Conservation (phyloP, 1,140 invertebrate genomes). For the Lordiphosa stackelbergi region DNA sequence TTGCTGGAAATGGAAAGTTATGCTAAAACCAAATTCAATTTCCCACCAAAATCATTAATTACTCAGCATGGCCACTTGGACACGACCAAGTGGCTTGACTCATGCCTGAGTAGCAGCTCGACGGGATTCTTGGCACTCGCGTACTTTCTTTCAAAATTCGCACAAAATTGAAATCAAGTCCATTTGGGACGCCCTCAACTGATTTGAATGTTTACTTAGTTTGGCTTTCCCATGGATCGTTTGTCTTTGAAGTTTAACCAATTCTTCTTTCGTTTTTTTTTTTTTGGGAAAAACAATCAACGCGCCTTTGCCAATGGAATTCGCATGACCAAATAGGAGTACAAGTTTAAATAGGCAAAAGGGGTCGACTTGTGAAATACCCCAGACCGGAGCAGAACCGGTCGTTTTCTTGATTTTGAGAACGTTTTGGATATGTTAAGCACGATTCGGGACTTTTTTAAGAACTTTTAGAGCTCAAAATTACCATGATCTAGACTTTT, state of each 20-base stretch:
- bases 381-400: too few species aligned
- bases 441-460: too few species aligned
- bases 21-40: constrained; percentile 4
- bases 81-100: constrained; percentile 16
- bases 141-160: constrained; percentile 14
- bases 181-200: too few species aligned
- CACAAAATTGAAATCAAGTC: constrained; percentile 1
- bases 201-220: too few species aligned
- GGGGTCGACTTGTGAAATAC: constrained; percentile 10
- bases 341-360: constrained; percentile 16
- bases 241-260: constrained; percentile 31
- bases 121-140: constrained; percentile 4
- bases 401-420: too few species aligned
- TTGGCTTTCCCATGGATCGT: constrained; percentile 48
- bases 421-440: too few species aligned
- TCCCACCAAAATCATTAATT: constrained; percentile 29
- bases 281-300: constrained; percentile 33
- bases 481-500: too few species aligned
- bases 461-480: too few species aligned
- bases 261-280: constrained; percentile 18
- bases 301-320: constrained; percentile 38
- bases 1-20: constrained; percentile 44
- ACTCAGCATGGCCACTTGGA: constrained; percentile 43
- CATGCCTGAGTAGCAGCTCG: constrained; percentile 12
- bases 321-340: constrained; percentile 23